Percentiles rank a stretch among this genome's conserved stretches.
These are phyloP conservation scores for Lineus longissimus DNA, from an alignment of 1,140 invertebrate species.

Conservation along the genomic window DNA sequence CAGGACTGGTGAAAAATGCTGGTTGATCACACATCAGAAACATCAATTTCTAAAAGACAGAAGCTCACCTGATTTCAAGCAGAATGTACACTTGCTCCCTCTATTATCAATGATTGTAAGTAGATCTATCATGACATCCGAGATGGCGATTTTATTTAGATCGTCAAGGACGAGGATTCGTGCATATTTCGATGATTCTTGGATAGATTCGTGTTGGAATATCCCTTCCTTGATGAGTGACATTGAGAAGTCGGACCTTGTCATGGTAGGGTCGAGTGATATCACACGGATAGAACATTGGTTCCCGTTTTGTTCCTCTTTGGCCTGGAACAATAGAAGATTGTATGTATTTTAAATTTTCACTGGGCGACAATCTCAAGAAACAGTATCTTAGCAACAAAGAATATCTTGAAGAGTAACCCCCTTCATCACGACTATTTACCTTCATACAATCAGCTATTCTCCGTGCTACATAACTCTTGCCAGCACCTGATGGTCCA, in stretches of 20 bases:
- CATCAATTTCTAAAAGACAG: too few relatives aligned
- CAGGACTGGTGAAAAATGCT: too few relatives aligned
- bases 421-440: too few relatives aligned
- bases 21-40: too few relatives aligned
- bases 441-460: constrained; percentile 66
- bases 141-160: constrained; percentile 38
- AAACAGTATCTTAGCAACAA: too few relatives aligned
- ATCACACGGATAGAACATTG: not conserved
- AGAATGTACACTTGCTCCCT: constrained; percentile 34
- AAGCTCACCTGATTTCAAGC: constrained; percentile 18
- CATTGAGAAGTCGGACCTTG: not conserved
- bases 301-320: constrained; percentile 20
- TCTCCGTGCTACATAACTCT: constrained; percentile 88
- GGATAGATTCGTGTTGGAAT: not conserved
- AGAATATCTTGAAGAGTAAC: too few relatives aligned
- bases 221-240: not conserved
- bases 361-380: too few relatives aligned
- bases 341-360: too few relatives aligned
- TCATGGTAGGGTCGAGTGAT: not conserved
- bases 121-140: constrained; percentile 38
- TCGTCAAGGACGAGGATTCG: constrained; percentile 43
- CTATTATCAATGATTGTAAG: constrained; percentile 38
- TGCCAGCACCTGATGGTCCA: constrained; percentile 93
- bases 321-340: too few relatives aligned
- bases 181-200: not conserved